phyloP scores from a whole-genome alignment of 2,888 invertebrate species.

The Dynastes grantii region DNA sequence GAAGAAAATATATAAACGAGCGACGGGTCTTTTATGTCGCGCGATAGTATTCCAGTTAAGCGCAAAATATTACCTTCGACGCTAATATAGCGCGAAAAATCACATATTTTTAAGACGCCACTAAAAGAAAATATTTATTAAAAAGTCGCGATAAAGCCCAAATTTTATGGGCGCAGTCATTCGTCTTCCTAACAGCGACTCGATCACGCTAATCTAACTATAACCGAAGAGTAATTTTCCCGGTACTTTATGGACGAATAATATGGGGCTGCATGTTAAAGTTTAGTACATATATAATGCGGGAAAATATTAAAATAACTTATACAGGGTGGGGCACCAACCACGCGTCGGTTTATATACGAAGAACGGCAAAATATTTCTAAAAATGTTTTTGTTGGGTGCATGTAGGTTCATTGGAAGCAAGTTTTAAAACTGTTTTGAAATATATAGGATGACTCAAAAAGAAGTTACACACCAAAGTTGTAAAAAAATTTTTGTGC shows the following conservation, averaged over 20 bases:
- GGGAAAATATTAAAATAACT: no score
- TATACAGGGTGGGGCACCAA: no score
- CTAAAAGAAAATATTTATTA: neutral
- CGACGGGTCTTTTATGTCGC: neutral
- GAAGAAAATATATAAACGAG: conserved; percentile 26
- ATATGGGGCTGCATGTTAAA: no score
- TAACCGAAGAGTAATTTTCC: neutral
- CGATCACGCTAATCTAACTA: neutral
- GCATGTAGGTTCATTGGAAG: no score
- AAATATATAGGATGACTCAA: no score
- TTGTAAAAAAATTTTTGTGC: no score
- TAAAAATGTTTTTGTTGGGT: no score
- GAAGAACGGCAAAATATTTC: no score
- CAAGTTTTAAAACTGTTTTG: no score
- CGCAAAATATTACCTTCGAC: neutral
- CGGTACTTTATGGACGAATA: neutral
- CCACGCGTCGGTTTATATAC: no score
- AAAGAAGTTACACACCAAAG: no score
- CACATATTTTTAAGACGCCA: neutral
- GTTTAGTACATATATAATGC: neutral
- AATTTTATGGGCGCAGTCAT: neutral
- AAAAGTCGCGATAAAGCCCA: conserved; percentile 1
- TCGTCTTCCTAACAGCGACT: no score
- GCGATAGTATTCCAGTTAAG: conserved; percentile 25
- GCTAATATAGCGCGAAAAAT: conserved; percentile 18